A percentile compares a stretch with the other conserved stretches of the same genome.
Evolutionary conservation across 1,140 invertebrate genomes (phyloP).

Genomic region (Diuraphis noxia): DNA sequence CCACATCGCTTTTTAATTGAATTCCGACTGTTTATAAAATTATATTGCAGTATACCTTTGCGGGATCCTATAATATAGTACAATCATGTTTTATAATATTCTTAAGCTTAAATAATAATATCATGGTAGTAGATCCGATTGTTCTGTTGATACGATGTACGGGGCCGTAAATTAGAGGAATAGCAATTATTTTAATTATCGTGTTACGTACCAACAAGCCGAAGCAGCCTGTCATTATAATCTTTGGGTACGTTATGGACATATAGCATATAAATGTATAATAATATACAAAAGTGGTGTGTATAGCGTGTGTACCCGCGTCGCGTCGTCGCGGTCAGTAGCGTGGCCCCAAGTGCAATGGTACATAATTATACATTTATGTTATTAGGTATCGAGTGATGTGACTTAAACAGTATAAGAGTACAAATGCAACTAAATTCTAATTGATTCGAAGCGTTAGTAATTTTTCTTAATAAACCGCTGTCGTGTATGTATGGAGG

Average conservation of each 20-base stretch:
- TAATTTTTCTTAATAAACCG: conserved; percentile 26
- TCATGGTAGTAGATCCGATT: not conserved
- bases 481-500: not conserved
- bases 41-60: not conserved
- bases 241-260: not conserved
- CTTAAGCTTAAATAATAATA: not conserved
- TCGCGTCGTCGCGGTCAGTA: not conserved
- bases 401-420: not conserved
- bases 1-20: conserved; percentile 36
- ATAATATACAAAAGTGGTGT: not conserved
- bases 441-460: conserved; percentile 1
- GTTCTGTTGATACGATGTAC: not conserved
- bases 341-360: not conserved
- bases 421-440: not conserved
- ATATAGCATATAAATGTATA: not conserved
- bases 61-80: not conserved
- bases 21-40: not conserved
- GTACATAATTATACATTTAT: not conserved
- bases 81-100: conserved; percentile 31
- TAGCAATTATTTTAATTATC: not conserved
- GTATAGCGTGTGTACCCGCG: too few relatives aligned
- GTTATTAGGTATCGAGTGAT: not conserved
- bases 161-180: not conserved
- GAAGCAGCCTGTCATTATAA: not conserved
- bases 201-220: not conserved